phyloP scores from a whole-genome alignment of 2,113 vertebrate species.

The Aptenodytes forsteri region DNA sequence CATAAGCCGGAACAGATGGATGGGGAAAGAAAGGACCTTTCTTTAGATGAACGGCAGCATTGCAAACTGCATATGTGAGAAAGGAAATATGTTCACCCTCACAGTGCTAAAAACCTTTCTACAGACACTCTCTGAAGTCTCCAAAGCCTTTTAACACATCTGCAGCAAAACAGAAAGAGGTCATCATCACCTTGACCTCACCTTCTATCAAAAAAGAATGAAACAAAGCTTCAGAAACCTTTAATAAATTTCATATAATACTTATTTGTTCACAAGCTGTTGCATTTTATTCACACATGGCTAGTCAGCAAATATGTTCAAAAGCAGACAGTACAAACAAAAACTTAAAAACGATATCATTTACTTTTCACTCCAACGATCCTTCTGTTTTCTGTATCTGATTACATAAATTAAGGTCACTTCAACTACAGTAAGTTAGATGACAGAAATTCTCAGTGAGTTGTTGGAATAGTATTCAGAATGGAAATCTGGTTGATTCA shows the following conservation, averaged over 20 bases:
- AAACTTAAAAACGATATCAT: not conserved
- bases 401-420: not conserved
- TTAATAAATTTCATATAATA: not conserved
- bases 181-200: not conserved
- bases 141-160: not conserved
- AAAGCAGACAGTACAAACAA: not conserved
- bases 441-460: not conserved
- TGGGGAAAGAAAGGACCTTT: not conserved
- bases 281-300: not conserved
- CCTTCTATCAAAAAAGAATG: not conserved
- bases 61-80: not conserved
- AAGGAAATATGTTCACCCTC: not conserved
- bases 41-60: not conserved
- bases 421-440: not conserved
- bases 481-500: not conserved
- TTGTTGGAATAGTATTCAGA: not conserved
- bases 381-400: not conserved
- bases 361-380: not conserved
- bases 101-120: not conserved
- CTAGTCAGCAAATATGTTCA: not conserved
- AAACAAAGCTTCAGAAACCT: not conserved
- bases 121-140: not conserved
- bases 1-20: not conserved
- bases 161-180: not conserved
- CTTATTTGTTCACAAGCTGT: not conserved